Evolutionary conservation across 2,888 invertebrate genomes (phyloP), one percentile per base, ranked within the genome.

Genomic region (Scaptomyza flava): DNA sequence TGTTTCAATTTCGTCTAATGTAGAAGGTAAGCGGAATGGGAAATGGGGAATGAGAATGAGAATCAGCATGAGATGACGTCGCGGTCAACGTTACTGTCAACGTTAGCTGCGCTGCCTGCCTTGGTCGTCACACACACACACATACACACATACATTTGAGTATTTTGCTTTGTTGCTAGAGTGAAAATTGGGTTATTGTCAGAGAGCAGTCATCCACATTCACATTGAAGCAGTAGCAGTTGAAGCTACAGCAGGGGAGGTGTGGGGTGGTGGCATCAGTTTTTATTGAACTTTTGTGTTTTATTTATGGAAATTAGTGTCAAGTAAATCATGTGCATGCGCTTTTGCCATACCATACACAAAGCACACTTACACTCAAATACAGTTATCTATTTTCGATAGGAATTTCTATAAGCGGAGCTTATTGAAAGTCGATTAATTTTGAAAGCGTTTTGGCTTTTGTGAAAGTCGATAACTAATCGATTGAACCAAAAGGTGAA

Each of bases 241-340:
- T 8, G 8, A 12, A 45, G 23, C 23, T 11, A 20, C 5, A 31
- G 17, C 9, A 9, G 20, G 9, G 14, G 34, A n/a, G 12, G 14
- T 34, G 7, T 14, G 6, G 6, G 47, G 41, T 34, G 47, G 41
- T 34, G 31, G 52, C 46, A 57, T 41, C 57, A 61, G 63, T 60
- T 75, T 68, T 74, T 85, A 81, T 82, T 82, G 73, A 86, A 73
- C 53, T 74, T 76, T 79, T 72, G 85, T 78, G 72, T 83, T 78
- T 79, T 81, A 77, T 83, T 81, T 87, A 81, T 85, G 85, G 79
- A 89, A 87, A 87, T 87, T 89, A 87, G 85, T 89, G 87, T 87
- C 89, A 89, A 87, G 82, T 89, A 80, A 87, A 87, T 87, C 85
- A 68, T 84, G 88, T 87, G 82, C 65, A 82, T 81, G 79, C 67